Percentiles rank a stretch among this genome's conserved stretches.
These are phyloP conservation scores for Sebastolobus altivelis DNA, from an alignment of 2,797 vertebrate species.

Conservation along the genomic window DNA sequence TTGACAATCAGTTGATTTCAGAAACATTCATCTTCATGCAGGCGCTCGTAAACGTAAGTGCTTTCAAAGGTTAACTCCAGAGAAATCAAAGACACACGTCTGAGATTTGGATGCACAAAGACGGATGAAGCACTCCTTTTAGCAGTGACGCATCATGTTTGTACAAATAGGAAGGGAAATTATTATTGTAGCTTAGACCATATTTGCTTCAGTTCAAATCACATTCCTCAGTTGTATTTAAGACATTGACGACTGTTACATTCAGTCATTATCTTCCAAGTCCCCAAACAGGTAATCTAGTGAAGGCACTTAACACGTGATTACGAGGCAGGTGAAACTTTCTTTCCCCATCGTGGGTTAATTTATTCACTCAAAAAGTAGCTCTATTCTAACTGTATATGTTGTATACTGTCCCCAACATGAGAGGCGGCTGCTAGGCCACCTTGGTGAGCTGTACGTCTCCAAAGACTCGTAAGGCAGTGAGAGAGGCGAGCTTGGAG, in stretches of 20 bases:
- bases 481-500: constrained; percentile 86
- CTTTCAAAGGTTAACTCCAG: constrained; percentile 58
- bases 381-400: constrained; percentile 56
- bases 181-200: constrained; percentile 21
- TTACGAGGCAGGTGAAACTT: constrained; percentile 68
- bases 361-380: constrained; percentile 47
- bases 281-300: constrained; percentile 72
- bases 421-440: constrained; percentile 78
- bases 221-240: constrained; percentile 57
- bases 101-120: constrained; percentile 45
- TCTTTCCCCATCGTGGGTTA: constrained; percentile 31
- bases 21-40: constrained; percentile 64
- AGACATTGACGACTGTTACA: constrained; percentile 43
- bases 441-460: constrained; percentile 94
- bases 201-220: constrained; percentile 47
- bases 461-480: constrained; percentile 87
- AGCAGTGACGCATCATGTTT: constrained; percentile 30
- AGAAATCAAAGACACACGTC: constrained; percentile 45
- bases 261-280: constrained; percentile 66
- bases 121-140: constrained; percentile 17
- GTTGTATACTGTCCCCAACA: constrained; percentile 34
- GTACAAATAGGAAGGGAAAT: constrained; percentile 35
- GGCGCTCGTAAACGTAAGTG: constrained; percentile 60
- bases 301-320: constrained; percentile 79
- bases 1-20: constrained; percentile 42